phyloP scores from a whole-genome alignment of 2,113 vertebrate genomes.

The Gasterosteus aculeatus region DNA sequence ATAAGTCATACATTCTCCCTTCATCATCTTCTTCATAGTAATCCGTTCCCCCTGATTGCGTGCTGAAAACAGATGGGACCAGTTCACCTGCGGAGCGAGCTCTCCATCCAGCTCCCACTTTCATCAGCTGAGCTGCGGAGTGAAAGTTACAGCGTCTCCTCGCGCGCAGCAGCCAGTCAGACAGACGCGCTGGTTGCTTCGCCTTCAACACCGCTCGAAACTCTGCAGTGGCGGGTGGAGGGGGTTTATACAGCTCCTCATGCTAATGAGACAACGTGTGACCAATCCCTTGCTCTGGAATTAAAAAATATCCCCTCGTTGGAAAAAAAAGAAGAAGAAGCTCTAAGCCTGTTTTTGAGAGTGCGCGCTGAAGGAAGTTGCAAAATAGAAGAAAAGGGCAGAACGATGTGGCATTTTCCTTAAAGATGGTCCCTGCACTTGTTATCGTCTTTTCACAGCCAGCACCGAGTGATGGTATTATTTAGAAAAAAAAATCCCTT shows the following conservation, averaged over 20 bases:
- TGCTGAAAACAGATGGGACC: conserved; percentile 31
- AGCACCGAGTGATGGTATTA: conserved; percentile 51
- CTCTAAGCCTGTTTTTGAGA: conserved; percentile 66
- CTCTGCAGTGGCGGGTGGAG: conserved; percentile 77
- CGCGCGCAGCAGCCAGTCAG: conserved; percentile 62
- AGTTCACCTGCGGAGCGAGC: conserved; percentile 61
- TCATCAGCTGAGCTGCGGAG: conserved; percentile 69
- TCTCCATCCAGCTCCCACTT: conserved; percentile 63
- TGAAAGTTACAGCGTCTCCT: conserved; percentile 74
- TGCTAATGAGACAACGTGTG: conserved; percentile 87
- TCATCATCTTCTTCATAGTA: conserved; percentile 64
- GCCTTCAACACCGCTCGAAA: conserved; percentile 75
- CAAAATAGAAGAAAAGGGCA: conserved; percentile 39
- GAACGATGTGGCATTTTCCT: conserved; percentile 49
- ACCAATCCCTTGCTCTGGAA: conserved; percentile 78
- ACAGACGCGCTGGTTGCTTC: conserved; percentile 69
- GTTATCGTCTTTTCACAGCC: conserved; percentile 64
- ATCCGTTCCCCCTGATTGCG: conserved; percentile 52
- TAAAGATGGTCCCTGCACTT: conserved; percentile 60
- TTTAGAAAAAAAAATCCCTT: conserved; percentile 36
- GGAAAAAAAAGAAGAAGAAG: conserved; percentile 33
- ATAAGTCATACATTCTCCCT: conserved; percentile 64
- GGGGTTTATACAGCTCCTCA: conserved; percentile 87
- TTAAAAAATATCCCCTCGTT: conserved; percentile 77
- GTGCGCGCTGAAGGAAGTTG: conserved; percentile 55